Evolutionary conservation across 2,113 vertebrate species (phyloP).

Genomic region (Salvelinus fontinalis): DNA sequence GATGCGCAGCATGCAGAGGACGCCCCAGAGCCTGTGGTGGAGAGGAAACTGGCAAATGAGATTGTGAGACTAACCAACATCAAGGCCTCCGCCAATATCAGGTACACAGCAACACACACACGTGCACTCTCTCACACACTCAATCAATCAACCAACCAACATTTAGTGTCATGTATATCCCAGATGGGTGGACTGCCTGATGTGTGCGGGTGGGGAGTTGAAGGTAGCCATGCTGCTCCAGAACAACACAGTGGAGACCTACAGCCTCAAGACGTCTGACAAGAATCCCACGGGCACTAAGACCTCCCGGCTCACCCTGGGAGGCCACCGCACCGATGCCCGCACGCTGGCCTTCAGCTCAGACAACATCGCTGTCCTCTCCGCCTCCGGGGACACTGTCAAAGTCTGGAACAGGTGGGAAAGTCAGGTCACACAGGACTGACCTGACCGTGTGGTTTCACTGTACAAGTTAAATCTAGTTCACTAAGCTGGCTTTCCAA

Average conservation of each 20-base stretch:
- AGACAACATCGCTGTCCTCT: conserved; percentile 92
- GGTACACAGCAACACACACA: conserved; percentile 65
- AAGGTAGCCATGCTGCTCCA: conserved; percentile 88
- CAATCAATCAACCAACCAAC: background rate
- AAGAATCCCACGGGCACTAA: conserved; percentile 70
- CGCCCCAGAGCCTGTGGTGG: conserved; percentile 55
- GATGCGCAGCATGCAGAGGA: conserved; percentile 62
- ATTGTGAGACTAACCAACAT: conserved; percentile 82
- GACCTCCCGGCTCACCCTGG: conserved; percentile 79
- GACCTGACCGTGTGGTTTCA: too few relatives aligned
- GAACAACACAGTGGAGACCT: conserved; percentile 88
- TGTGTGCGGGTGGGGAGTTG: conserved; percentile 82
- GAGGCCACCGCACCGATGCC: conserved; percentile 89
- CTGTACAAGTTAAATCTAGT: too few relatives aligned
- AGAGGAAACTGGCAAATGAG: conserved; percentile 77
- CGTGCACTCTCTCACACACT: background rate
- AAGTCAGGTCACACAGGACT: too few relatives aligned
- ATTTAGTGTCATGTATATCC: background rate
- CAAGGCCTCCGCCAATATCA: conserved; percentile 91
- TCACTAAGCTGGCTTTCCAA: too few relatives aligned
- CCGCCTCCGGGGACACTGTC: conserved; percentile 87
- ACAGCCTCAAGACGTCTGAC: conserved; percentile 69
- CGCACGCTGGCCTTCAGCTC: conserved; percentile 94
- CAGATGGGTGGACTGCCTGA: conserved; percentile 87
- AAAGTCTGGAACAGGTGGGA: conserved; percentile 97